Percentiles rank a stretch among this genome's conserved stretches.
These are phyloP conservation scores for Platanista minor DNA, from an alignment of 2,113 vertebrate genomes.

Conservation along the genomic window DNA sequence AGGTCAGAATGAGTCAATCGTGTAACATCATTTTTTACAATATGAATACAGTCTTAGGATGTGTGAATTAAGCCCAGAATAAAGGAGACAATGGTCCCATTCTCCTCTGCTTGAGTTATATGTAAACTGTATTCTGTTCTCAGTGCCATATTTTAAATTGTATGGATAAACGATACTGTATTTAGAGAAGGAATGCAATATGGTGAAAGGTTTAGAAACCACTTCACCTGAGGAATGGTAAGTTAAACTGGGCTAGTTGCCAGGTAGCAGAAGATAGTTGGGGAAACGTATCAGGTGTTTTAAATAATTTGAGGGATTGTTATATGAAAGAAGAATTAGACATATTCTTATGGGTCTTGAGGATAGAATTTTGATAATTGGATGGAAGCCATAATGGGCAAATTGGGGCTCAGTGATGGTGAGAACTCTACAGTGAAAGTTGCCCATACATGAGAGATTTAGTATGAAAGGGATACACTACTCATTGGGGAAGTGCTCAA, in stretches of 20 bases:
- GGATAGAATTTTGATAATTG: slow-evolving; percentile 21
- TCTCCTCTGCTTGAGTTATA: neutral
- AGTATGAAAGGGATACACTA: neutral
- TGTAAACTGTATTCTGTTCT: slow-evolving; percentile 1
- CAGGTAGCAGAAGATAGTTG: neutral
- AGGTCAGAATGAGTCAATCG: neutral
- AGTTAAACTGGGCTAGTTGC: neutral
- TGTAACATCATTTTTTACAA: neutral
- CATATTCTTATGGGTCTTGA: neutral
- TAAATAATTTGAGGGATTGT: neutral
- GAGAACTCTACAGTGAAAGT: neutral
- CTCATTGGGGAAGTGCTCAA: neutral
- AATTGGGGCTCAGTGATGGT: neutral
- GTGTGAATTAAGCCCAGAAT: slow-evolving; percentile 3
- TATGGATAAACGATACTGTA: neutral
- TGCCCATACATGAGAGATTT: neutral
- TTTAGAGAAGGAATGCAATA: neutral
- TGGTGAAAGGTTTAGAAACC: neutral
- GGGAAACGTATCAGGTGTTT: neutral
- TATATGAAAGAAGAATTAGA: neutral
- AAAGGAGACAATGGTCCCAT: neutral
- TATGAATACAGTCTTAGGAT: neutral
- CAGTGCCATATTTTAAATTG: neutral
- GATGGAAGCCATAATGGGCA: neutral
- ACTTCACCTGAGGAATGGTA: neutral